Evolutionary conservation across 2,113 vertebrate species (phyloP), one percentile per base, ranked within the genome.

Genomic region (Podocnemis expansa): DNA sequence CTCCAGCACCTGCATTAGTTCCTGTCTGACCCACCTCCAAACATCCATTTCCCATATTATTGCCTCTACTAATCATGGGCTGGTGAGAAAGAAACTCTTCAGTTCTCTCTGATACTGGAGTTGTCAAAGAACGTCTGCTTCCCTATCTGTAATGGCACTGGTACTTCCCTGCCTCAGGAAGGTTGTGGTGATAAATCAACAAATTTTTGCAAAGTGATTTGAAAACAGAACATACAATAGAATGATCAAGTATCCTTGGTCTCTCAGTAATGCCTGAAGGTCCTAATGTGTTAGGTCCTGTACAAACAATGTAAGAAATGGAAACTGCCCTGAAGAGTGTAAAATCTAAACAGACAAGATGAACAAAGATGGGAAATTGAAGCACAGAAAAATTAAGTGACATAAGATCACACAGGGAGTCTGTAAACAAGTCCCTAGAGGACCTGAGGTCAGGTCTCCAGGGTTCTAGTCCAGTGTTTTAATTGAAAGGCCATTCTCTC

Each of bases 101-200:
- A 5, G 17, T 0, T 25, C 45, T 19, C n/a, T n/a, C n/a, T n/a
- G n/a, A n/a, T n/a, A n/a, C n/a, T n/a, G n/a, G n/a, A n/a, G n/a
- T n/a, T n/a, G n/a, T n/a, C n/a, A n/a, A n/a, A n/a, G n/a, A n/a
- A n/a, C n/a, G n/a, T n/a, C 34, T 38, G 34, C 17, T 34, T 67
- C 60, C 16, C 31, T n/a, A 1, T 0, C 0, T 47, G 45, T 19
- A 22, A 54, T 0, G 2, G 2, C 34, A 13, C 12, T 27, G 16
- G 12, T 0, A 1, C 31, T 13, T 19, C 9, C 38, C 56, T 45
- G 0, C 67, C 7, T 13, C n/a, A 29, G 63, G 56, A 56, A 43
- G 0, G 2, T 1, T 0, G 2, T 1, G 10, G 6, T 31, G 43
- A 24, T 6, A 78, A 27, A 0, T 1, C 0, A 8, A 38, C 6